phyloP scores from a whole-genome alignment of 2,113 vertebrate genomes.

The Regulus satrapa region DNA sequence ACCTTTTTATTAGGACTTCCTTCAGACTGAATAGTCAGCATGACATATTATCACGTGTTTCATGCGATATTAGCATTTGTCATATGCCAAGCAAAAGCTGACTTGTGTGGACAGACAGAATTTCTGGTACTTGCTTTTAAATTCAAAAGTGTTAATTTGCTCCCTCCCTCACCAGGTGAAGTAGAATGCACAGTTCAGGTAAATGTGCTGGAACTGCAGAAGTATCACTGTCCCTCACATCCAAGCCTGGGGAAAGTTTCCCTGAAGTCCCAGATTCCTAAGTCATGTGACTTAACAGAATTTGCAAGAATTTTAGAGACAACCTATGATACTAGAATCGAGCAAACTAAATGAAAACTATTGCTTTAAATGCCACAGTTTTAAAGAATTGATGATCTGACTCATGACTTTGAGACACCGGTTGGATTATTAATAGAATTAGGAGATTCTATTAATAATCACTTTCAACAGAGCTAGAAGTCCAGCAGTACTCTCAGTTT shows the following conservation, averaged over 20 bases:
- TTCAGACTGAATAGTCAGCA: background rate
- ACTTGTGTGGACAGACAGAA: background rate
- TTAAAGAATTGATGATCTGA: background rate
- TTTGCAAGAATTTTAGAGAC: background rate
- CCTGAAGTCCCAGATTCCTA: background rate
- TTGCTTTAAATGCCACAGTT: background rate
- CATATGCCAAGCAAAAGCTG: background rate
- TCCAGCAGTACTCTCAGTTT: background rate
- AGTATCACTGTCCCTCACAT: rapidly evolving
- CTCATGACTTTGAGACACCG: background rate
- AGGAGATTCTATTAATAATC: background rate
- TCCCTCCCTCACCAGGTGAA: background rate
- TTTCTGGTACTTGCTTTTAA: background rate
- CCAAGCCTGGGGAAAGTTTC: background rate
- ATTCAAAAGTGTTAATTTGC: background rate
- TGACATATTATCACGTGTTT: background rate
- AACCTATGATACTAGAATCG: background rate
- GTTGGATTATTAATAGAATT: background rate
- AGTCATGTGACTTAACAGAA: background rate
- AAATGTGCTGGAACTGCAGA: background rate
- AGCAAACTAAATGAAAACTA: background rate
- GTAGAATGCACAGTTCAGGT: background rate
- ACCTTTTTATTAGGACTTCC: background rate
- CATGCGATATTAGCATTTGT: background rate
- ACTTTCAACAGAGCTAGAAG: background rate